Percentiles rank a stretch among this genome's conserved stretches.
These are phyloP conservation scores for Teleogryllus oceanicus DNA, from an alignment of 2,888 invertebrate species.

Conservation along the genomic window DNA sequence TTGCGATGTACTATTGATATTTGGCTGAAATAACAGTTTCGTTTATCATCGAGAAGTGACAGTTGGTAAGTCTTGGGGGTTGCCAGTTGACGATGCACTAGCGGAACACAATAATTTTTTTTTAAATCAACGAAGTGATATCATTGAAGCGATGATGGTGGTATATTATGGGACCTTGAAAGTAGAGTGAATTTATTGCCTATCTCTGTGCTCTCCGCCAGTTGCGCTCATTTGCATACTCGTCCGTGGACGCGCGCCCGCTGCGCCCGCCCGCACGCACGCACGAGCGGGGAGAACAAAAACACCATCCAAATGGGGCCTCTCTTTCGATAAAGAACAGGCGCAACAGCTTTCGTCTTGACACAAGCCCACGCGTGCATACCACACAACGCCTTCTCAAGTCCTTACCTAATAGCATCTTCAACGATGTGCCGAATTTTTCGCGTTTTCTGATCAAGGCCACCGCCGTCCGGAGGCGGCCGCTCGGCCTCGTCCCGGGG, in stretches of 20 bases:
- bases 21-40: no score
- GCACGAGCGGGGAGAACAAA: not conserved
- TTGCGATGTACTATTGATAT: no score
- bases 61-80: no score
- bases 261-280: not conserved
- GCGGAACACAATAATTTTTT: no score
- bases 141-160: no score
- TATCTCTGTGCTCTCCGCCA: not conserved
- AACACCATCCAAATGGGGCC: not conserved
- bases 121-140: no score
- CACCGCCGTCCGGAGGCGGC: constrained; percentile 25
- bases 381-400: not conserved
- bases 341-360: not conserved
- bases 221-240: not conserved
- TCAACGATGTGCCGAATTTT: constrained; percentile 61
- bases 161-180: not conserved
- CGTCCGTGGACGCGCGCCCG: not conserved
- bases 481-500: not conserved
- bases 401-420: constrained; percentile 57
- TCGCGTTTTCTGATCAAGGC: constrained; percentile 35
- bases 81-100: no score
- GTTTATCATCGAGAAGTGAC: no score
- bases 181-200: not conserved
- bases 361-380: not conserved
- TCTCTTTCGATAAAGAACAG: not conserved